phyloP scores from a whole-genome alignment of 2,113 vertebrate genomes.

The Rhombomys opimus region DNA sequence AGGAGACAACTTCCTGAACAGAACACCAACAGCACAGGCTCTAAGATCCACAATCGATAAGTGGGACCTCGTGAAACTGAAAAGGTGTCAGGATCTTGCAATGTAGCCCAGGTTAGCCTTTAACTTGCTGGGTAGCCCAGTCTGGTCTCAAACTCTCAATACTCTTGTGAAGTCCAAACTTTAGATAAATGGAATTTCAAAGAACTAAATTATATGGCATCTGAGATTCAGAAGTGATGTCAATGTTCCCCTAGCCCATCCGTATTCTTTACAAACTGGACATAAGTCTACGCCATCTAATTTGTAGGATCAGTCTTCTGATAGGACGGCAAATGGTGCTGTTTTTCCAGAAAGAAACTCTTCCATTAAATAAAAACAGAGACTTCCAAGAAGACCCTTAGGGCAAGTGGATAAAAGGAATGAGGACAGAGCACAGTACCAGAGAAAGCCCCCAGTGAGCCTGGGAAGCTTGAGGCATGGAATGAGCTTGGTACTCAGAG shows the following conservation, averaged over 20 bases:
- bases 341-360: not conserved
- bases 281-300: not conserved
- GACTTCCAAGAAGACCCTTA: not conserved
- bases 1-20: too few relatives aligned
- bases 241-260: not conserved
- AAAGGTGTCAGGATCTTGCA: too few relatives aligned
- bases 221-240: not conserved
- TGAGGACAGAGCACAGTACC: too few relatives aligned
- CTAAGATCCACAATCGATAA: too few relatives aligned
- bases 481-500: not conserved
- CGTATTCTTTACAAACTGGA: not conserved
- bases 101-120: not conserved
- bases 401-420: not conserved
- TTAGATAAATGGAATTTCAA: slow-evolving; percentile 11
- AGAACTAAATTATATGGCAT: not conserved
- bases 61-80: too few relatives aligned
- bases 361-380: not conserved
- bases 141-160: not conserved
- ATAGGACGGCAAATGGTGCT: accelerated
- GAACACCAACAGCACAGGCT: too few relatives aligned
- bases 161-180: not conserved
- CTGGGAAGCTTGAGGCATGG: too few relatives aligned
- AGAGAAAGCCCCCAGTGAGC: not conserved
- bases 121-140: too few relatives aligned
- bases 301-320: not conserved